phyloP scores from a whole-genome alignment of 1,140 invertebrate genomes.

The Helicoverpa zea region DNA sequence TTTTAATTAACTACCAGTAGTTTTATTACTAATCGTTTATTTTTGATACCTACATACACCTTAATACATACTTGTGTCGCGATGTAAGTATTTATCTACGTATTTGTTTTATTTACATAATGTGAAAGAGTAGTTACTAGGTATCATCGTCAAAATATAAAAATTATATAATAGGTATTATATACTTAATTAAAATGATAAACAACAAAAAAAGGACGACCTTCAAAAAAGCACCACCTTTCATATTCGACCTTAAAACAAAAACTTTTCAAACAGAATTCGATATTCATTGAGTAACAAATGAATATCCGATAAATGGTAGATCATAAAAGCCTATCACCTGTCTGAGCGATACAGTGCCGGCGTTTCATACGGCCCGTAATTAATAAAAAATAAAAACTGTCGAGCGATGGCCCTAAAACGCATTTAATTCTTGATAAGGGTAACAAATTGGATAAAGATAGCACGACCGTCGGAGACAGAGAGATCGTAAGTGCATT shows the following conservation, averaged over 20 bases:
- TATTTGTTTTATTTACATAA: too few species aligned
- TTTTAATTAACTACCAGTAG: neutral
- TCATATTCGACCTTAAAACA: conserved; percentile 11
- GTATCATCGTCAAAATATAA: too few species aligned
- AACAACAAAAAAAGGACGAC: too few species aligned
- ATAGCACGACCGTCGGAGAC: conserved; percentile 78
- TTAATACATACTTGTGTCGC: too few species aligned
- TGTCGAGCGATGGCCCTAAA: conserved; percentile 77
- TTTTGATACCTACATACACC: too few species aligned
- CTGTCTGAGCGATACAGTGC: conserved; percentile 56
- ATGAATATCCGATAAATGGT: conserved; percentile 72
- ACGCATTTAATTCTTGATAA: conserved; percentile 87
- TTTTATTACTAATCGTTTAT: too few species aligned
- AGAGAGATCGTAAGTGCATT: conserved; percentile 86
- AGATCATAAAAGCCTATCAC: conserved; percentile 68
- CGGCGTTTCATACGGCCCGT: conserved; percentile 61
- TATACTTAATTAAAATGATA: neutral
- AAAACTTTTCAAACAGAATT: conserved; percentile 33
- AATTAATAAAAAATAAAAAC: conserved; percentile 84
- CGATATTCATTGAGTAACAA: conserved; percentile 71
- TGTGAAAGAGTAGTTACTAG: too few species aligned
- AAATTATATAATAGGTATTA: neutral
- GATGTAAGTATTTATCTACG: too few species aligned
- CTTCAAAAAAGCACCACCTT: neutral
- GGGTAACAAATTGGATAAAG: conserved; percentile 87